Evolutionary conservation across 2,888 invertebrate species (phyloP), one percentile per base, ranked within the genome.

Genomic region (Rhimphoctona megacephalus): DNA sequence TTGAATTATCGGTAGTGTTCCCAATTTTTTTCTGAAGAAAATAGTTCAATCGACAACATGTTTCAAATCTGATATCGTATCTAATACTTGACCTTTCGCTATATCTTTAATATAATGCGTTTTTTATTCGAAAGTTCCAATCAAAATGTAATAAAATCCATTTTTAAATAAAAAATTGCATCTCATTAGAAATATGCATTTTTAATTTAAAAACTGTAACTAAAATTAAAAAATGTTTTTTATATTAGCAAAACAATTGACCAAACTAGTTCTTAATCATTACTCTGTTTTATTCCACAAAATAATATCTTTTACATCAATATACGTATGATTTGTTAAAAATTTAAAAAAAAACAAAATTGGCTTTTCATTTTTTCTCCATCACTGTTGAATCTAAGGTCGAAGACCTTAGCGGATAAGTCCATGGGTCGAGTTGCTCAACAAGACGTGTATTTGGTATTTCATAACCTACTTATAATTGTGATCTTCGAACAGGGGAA

Each of bases 381-480:
- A 61, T 61, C 5, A 5, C 30, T 30, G 11, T 25, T 30, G 61
- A 30, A 61, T 30, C 17, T 25, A 3, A 6, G 14, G 14, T 30
- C 61, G 1, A 30, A 30, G 14, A 61, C 11, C 17, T 30, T 25
- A 17, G 30, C 30, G 14, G 30, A 17, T 17, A 17, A 61, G 30
- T 30, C 17, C 17, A 30, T 61, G 7, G 36, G 3, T 36, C 61
- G n/a, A 57, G 11, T 52, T 8, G 36, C 69, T 70, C 57, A 69
- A 84, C 49, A 33, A 67, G 22, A 76, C 67, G 69, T 84, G 85
- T 80, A 80, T 85, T 87, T 54, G 49, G 54, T 74, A 82, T 66
- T 74, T 52, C 33, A 33, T 69, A 84, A 74, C 61, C n/a, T 83
- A 81, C 19, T 85, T 66, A 69, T 61, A 73, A 36, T 72, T 54